These are phyloP conservation scores for Chaitophorus viminalis DNA, from an alignment of 2,888 invertebrate species.

Conservation along the genomic window DNA sequence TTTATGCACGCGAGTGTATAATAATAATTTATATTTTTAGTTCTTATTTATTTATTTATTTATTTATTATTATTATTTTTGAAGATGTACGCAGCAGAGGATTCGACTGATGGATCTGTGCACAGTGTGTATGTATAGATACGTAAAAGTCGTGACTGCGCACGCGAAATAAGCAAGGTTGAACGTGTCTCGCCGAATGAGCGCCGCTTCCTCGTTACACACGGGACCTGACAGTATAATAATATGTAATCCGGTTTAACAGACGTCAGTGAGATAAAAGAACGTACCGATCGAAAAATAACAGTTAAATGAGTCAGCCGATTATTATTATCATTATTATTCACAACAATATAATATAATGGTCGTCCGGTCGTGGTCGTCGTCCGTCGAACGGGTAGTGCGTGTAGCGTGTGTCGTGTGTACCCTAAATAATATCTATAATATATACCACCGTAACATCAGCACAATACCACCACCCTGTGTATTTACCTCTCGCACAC, in stretches of 20 bases:
- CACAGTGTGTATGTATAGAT: not conserved
- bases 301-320: slow-evolving; percentile 43
- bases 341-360: not conserved
- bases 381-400: not conserved
- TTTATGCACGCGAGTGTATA: not conserved
- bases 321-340: slow-evolving; percentile 11
- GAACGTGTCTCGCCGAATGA: slow-evolving; percentile 21
- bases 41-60: too few relatives aligned
- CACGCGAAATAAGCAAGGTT: slow-evolving; percentile 40
- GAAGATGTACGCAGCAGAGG: slow-evolving; percentile 1
- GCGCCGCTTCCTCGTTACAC: slow-evolving; percentile 21
- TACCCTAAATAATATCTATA: not conserved
- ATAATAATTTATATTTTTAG: not conserved
- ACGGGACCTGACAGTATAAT: not conserved
- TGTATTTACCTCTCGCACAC: not conserved
- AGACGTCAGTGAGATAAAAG: slow-evolving; percentile 23
- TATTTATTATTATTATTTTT: not conserved
- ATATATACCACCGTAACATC: not conserved
- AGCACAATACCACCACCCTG: not conserved
- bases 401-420: not conserved
- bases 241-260: not conserved
- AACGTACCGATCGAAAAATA: slow-evolving; percentile 5
- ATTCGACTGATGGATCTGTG: not conserved
- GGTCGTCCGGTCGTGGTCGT: not conserved
- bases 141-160: slow-evolving; percentile 35